Evolutionary conservation across 2,113 vertebrate genomes (phyloP).

Genomic region (Catharus fuscescens): DNA sequence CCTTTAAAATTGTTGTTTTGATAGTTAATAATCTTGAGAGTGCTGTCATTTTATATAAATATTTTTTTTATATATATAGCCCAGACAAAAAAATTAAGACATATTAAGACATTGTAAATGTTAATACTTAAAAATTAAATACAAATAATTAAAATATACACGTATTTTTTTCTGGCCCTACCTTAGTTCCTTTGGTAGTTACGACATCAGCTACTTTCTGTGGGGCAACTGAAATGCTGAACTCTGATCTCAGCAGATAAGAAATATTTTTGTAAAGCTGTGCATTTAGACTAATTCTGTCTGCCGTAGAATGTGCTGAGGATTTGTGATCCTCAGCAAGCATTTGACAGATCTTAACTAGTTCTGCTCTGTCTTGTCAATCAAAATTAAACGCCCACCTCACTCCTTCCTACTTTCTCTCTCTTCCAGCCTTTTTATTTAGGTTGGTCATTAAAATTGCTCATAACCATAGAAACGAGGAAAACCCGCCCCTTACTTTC

Average conservation of each 20-base stretch:
- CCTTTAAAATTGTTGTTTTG: neutral
- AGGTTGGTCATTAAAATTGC: slow-evolving; percentile 61
- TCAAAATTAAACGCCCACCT: slow-evolving; percentile 59
- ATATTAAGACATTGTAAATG: neutral
- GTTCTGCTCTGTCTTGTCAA: slow-evolving; percentile 55
- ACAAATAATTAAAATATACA: neutral
- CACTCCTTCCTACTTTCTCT: slow-evolving; percentile 59
- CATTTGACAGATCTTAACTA: slow-evolving; percentile 60
- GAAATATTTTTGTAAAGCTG: neutral
- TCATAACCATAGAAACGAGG: slow-evolving; percentile 67
- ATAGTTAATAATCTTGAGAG: neutral
- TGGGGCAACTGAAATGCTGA: neutral
- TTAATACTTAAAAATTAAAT: neutral
- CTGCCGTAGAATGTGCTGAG: neutral
- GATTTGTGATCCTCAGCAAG: slow-evolving; percentile 48
- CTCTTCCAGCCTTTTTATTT: slow-evolving; percentile 54
- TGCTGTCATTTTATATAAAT: neutral
- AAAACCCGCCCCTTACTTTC: slow-evolving; percentile 58
- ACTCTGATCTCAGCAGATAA: neutral
- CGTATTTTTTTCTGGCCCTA: neutral
- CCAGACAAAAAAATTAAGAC: neutral
- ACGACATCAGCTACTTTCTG: neutral
- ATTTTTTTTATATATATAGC: no score
- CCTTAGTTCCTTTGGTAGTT: neutral
- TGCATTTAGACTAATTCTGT: slow-evolving; percentile 37